Evolutionary conservation across 2,888 invertebrate species (phyloP).

Genomic region (Anoncus sp.): DNA sequence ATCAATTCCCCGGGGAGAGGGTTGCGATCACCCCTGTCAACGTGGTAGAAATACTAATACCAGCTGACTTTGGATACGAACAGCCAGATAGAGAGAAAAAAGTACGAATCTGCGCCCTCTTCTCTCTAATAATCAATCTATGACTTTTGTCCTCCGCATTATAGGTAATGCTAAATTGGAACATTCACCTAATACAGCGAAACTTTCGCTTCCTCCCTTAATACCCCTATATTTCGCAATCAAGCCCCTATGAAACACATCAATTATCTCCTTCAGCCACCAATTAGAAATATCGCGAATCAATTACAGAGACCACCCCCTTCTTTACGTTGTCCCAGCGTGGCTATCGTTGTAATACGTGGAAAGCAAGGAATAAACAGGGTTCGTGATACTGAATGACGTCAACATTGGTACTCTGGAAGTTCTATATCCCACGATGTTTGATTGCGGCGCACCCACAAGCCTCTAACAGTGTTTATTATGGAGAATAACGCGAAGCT

Average conservation of each 20-base stretch:
- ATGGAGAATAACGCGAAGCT: too few species aligned
- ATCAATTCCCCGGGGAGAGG: conserved; percentile 52
- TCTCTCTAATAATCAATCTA: neutral
- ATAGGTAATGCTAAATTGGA: too few species aligned
- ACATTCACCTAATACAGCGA: too few species aligned
- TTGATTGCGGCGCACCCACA: too few species aligned
- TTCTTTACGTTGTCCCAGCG: neutral
- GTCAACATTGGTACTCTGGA: too few species aligned
- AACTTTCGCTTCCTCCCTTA: too few species aligned
- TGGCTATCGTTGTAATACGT: neutral
- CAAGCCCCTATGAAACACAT: too few species aligned
- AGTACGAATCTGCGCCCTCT: neutral
- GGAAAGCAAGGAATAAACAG: conserved; percentile 7
- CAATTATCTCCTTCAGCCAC: neutral
- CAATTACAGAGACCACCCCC: neutral
- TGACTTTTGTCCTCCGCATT: neutral
- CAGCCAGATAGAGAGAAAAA: neutral
- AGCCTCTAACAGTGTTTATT: too few species aligned
- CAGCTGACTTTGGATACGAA: neutral
- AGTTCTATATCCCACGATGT: too few species aligned
- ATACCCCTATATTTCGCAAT: neutral
- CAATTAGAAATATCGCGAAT: neutral
- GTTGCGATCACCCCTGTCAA: neutral
- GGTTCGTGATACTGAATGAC: too few species aligned
- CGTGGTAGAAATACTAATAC: conserved; percentile 9